Evolutionary conservation across 2,888 invertebrate species (phyloP), one percentile per base, ranked within the genome.

Genomic region (Euclidia mi): DNA sequence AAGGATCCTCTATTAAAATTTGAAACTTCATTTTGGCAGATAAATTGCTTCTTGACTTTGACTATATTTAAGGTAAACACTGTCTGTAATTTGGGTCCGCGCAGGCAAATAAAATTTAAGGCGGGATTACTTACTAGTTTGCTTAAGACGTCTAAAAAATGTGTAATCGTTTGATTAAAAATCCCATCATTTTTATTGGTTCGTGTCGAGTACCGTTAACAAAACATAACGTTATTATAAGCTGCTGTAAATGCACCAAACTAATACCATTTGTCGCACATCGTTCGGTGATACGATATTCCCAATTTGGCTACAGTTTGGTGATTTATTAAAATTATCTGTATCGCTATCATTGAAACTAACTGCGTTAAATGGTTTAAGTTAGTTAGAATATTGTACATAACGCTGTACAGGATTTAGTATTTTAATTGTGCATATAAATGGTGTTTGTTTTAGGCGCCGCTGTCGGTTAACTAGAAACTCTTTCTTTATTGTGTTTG

Each of bases 41-140:
- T 89, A 92, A 94, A 93, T 92, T 94, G 91, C 92, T 91, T 89
- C 89, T 90, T 88, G 87, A 90, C 89, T 89, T 88, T 86, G 78
- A 82, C 84, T 85, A 89, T 91, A 82, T 85, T 81, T 76, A 87
- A 89, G 82, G 88, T 91, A 93, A 91, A 91, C 84, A 91, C 71
- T 78, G 81, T 74, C 80, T 82, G 79, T 87, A 90, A 93, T 91
- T 87, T 84, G 80, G 78, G 79, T 81, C 79, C 82, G 79, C 68
- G 76, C 76, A 65, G 63, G 79, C 83, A 91, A 92, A 92, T 84
- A 90, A 82, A 82, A 81, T 86, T 84, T 67, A 65, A 78, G 73
- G 71, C 76, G 44, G 45, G 43, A 56, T 57, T 53, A 67, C 44
- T 68, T 68, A 58, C 65, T 53, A 48, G 51, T 48, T 52, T 49